phyloP scores from a whole-genome alignment of 2,888 invertebrate species.

The Sclerodermus sp. region DNA sequence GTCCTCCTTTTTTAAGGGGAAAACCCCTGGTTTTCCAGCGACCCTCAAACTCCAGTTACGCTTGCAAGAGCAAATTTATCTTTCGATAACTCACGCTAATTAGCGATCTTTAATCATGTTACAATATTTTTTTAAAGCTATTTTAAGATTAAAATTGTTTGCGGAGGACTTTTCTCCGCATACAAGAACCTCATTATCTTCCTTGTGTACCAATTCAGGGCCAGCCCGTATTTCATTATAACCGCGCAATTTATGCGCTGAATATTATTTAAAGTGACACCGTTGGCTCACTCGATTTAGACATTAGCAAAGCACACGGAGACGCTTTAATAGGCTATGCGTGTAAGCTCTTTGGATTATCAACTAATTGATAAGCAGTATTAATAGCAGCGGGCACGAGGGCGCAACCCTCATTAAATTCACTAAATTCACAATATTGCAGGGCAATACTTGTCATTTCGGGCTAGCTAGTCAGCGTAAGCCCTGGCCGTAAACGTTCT shows the following conservation, averaged over 20 bases:
- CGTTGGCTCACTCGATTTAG: background rate
- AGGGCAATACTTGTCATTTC: conserved; percentile 23
- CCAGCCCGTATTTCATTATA: background rate
- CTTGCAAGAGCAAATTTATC: too few species aligned
- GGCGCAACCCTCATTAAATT: conserved; percentile 34
- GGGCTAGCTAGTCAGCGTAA: conserved; percentile 6
- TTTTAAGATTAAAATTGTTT: too few species aligned
- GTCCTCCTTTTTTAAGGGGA: too few species aligned
- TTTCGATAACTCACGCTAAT: too few species aligned
- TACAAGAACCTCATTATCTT: too few species aligned
- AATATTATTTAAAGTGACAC: background rate
- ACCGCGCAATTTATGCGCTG: background rate
- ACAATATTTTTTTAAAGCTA: too few species aligned
- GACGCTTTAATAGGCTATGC: background rate
- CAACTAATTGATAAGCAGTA: conserved; percentile 40
- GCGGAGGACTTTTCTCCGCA: too few species aligned
- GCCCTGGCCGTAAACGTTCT: conserved; percentile 8
- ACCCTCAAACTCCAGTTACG: too few species aligned
- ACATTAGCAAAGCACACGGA: background rate
- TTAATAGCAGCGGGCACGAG: conserved; percentile 25
- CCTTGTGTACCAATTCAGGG: too few species aligned
- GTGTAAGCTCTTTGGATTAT: conserved; percentile 26
- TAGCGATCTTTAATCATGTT: too few species aligned
- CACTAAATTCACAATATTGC: conserved; percentile 40
- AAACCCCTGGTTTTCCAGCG: too few species aligned